Conservation (phyloP, 35 echinoderm and acorn worm genomes). For the Ophioderma brevispina region DNA sequence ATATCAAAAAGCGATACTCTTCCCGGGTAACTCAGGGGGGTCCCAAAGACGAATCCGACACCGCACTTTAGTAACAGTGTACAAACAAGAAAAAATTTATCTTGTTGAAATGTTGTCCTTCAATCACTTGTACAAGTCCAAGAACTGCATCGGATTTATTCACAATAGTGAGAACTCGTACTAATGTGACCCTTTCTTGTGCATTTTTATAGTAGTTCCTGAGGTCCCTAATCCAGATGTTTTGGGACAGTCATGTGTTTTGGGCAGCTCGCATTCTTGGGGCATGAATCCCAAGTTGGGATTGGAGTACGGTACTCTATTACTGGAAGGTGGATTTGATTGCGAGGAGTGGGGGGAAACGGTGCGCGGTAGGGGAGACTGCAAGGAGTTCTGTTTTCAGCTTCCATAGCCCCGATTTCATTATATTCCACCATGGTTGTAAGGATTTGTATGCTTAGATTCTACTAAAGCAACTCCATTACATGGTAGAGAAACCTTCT, state of each 20-base stretch:
- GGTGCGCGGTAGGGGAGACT: no score
- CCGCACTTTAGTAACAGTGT: no score
- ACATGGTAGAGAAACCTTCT: background rate
- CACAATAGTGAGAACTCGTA: no score
- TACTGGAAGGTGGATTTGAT: background rate
- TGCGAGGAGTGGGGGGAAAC: background rate
- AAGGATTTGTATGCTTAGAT: background rate
- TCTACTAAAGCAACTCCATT: background rate
- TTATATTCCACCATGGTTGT: background rate
- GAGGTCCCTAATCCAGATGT: background rate
- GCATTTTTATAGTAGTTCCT: no score
- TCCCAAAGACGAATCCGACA: no score
- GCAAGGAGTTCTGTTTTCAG: background rate
- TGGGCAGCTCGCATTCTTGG: background rate
- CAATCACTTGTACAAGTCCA: no score
- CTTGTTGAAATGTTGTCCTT: no score
- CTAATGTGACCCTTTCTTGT: no score
- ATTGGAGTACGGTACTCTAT: background rate
- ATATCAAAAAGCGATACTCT: no score
- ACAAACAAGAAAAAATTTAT: no score
- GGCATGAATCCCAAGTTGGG: background rate
- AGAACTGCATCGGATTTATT: no score
- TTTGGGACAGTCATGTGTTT: background rate
- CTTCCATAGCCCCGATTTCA: background rate
- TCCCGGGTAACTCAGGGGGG: no score